Conservation (phyloP, 2,888 invertebrate genomes). For the Rhingia rostrata region DNA sequence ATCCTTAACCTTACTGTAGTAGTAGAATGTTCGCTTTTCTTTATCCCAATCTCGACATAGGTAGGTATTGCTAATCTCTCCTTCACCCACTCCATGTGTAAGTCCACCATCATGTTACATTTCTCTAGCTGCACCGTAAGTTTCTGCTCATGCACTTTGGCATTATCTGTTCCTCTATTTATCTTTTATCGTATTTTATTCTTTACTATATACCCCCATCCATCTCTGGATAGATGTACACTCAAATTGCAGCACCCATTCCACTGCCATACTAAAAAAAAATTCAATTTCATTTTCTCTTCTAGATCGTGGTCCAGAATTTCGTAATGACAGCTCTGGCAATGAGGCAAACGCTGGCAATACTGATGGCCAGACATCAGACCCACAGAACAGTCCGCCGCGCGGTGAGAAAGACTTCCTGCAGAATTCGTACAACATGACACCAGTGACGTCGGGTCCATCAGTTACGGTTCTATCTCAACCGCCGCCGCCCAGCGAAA, state of each 20-base stretch:
- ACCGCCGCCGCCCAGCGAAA: constrained; percentile 79
- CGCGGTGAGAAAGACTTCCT: constrained; percentile 84
- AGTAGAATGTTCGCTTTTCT: neutral
- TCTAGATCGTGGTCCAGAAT: constrained; percentile 80
- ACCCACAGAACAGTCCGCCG: constrained; percentile 86
- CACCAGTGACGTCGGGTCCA: constrained; percentile 78
- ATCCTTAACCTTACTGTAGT: neutral
- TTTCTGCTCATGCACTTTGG: constrained; percentile 48
- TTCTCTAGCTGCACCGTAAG: constrained; percentile 52
- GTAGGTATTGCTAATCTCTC: constrained; percentile 33
- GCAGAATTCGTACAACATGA: constrained; percentile 78
- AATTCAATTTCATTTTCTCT: constrained; percentile 30
- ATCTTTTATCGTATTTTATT: constrained; percentile 24
- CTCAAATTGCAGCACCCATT: neutral
- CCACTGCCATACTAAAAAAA: neutral
- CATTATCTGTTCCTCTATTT: constrained; percentile 51
- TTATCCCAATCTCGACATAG: constrained; percentile 1
- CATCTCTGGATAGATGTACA: constrained; percentile 27
- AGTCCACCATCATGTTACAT: constrained; percentile 40
- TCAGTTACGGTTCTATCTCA: constrained; percentile 68
- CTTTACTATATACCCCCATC: constrained; percentile 36
- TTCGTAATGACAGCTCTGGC: constrained; percentile 84
- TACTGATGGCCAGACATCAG: constrained; percentile 87
- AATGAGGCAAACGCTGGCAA: constrained; percentile 85
- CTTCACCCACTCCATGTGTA: constrained; percentile 17